Evolutionary conservation across 64 coral and sea anemone genomes (phyloP).

Genomic region (Porites australiensis): DNA sequence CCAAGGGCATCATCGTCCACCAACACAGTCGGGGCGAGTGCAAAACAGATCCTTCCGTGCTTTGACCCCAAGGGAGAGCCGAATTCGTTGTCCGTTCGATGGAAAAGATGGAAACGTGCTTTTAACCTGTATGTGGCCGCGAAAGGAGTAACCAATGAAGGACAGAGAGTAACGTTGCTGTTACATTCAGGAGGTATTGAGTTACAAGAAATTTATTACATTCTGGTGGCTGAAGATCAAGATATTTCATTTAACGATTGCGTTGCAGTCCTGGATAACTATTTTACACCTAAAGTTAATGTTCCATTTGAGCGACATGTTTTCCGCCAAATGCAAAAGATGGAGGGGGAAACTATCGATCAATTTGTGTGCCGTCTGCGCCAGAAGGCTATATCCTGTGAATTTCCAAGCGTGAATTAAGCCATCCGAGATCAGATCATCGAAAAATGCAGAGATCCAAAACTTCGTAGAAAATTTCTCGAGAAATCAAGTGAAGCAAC

Average conservation of each 20-base stretch:
- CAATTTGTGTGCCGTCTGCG: slow-evolving; percentile 62
- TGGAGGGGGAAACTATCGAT: slow-evolving; percentile 46
- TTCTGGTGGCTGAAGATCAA: slow-evolving; percentile 48
- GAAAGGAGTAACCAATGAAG: slow-evolving; percentile 56
- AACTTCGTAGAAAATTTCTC: slow-evolving; percentile 69
- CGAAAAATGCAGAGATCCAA: slow-evolving; percentile 59
- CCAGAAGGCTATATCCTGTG: slow-evolving; percentile 57
- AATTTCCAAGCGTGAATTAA: slow-evolving; percentile 41
- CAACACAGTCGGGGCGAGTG: not conserved
- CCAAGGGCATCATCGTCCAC: not conserved
- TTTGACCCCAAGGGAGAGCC: slow-evolving; percentile 60
- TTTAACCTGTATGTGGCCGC: slow-evolving; percentile 27
- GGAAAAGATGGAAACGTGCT: not conserved
- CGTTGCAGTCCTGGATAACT: slow-evolving; percentile 47
- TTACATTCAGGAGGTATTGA: slow-evolving; percentile 49
- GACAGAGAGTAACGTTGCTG: slow-evolving; percentile 49
- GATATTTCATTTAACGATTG: not conserved
- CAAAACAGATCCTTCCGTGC: slow-evolving; percentile 4
- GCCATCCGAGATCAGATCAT: slow-evolving; percentile 57
- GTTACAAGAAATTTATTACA: slow-evolving; percentile 69
- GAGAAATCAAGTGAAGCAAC: slow-evolving; percentile 37
- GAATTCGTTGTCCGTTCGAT: slow-evolving; percentile 48
- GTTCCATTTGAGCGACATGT: slow-evolving; percentile 62
- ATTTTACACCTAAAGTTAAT: slow-evolving; percentile 66
- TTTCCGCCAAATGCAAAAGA: slow-evolving; percentile 67